A percentile compares a stretch with the other conserved stretches of the same genome.
These are phyloP conservation scores for Drosophila murphyi DNA, from an alignment of 1,140 invertebrate species.

Conservation along the genomic window DNA sequence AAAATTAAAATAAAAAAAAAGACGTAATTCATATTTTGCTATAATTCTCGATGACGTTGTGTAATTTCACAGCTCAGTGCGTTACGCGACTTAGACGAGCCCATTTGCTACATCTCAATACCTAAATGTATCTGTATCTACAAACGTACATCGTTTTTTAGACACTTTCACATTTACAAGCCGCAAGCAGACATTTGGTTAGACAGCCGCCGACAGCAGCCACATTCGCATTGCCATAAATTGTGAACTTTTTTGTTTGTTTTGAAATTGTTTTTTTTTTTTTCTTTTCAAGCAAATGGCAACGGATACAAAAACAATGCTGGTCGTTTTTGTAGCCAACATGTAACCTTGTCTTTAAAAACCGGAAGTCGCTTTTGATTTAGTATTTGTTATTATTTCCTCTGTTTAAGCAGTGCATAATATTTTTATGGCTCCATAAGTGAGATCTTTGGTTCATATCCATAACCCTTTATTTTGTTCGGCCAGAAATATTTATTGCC, in stretches of 20 bases:
- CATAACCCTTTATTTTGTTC: no score
- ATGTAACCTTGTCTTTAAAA: constrained; percentile 69
- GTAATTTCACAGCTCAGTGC: constrained; percentile 80
- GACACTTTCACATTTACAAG: constrained; percentile 56
- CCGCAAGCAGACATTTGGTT: constrained; percentile 39
- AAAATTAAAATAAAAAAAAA: constrained; percentile 1
- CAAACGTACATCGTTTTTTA: background rate
- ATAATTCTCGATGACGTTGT: constrained; percentile 45
- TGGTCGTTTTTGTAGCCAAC: constrained; percentile 56
- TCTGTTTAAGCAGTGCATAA: constrained; percentile 5
- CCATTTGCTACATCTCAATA: constrained; percentile 47
- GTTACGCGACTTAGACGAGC: constrained; percentile 70
- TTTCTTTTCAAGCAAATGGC: constrained; percentile 53
- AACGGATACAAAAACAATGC: constrained; percentile 47
- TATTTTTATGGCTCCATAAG: constrained; percentile 13
- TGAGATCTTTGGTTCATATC: background rate
- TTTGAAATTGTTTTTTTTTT: background rate
- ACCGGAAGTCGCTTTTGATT: constrained; percentile 66
- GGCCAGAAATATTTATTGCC: no score
- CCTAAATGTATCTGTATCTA: constrained; percentile 17
- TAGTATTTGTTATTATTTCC: constrained; percentile 18
- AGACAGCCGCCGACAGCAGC: constrained; percentile 20
- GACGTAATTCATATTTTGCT: constrained; percentile 34
- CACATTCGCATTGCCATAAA: constrained; percentile 14
- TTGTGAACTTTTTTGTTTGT: constrained; percentile 11